Conservation (phyloP, 2,113 vertebrate genomes). For the Gobio gobio region DNA sequence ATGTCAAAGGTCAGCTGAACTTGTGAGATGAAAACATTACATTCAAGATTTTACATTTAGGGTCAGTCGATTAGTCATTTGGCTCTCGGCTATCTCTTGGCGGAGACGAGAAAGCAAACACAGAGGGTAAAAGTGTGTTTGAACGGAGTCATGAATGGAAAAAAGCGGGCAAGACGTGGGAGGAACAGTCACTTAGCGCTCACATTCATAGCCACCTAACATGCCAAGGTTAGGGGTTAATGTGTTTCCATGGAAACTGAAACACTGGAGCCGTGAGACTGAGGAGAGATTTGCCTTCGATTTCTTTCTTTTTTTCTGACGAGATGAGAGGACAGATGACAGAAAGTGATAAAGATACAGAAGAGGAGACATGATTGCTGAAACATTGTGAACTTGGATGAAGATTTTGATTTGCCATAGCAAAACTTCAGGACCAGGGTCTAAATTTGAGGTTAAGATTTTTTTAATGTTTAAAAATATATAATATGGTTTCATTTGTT, state of each 20-base stretch:
- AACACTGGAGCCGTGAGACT: constrained; percentile 54
- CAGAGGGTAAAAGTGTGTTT: constrained; percentile 42
- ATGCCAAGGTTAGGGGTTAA: constrained; percentile 60
- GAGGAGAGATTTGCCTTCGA: constrained; percentile 24
- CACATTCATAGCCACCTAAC: constrained; percentile 50
- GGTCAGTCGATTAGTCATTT: neutral
- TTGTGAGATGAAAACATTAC: neutral
- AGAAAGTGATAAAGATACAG: constrained; percentile 1
- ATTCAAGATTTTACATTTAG: constrained; percentile 11
- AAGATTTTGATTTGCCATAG: neutral
- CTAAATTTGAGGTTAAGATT: neutral
- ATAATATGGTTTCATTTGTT: no score
- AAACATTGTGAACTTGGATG: neutral
- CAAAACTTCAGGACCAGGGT: neutral
- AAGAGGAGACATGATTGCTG: neutral
- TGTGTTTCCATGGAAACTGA: constrained; percentile 66
- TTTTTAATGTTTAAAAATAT: neutral
- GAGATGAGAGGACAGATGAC: constrained; percentile 37
- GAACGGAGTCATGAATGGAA: constrained; percentile 8
- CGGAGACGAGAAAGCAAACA: neutral
- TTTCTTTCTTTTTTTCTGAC: constrained; percentile 12
- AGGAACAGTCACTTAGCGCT: constrained; percentile 49
- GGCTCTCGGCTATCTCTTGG: constrained; percentile 5
- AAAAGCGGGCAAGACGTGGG: constrained; percentile 27
- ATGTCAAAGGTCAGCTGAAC: neutral